Evolutionary conservation across 2,113 vertebrate genomes (phyloP).

Genomic region (Cebidichthys violaceus): DNA sequence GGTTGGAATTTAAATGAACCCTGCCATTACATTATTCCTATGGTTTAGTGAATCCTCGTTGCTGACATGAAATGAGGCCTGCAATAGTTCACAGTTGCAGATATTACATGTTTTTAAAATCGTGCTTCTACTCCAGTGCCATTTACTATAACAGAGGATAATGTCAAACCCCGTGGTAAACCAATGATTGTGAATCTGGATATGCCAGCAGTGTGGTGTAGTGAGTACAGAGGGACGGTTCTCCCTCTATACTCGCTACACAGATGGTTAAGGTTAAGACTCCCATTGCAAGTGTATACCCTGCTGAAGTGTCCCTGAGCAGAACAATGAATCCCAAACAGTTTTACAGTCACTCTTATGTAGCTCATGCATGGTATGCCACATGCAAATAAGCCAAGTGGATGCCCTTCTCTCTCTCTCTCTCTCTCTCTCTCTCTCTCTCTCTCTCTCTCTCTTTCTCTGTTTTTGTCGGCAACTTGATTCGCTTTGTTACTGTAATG

Average conservation of each 20-base stretch:
- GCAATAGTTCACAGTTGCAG: background rate
- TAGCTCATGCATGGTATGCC: background rate
- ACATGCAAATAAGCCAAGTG: background rate
- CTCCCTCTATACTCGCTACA: background rate
- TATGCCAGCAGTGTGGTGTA: slow-evolving; percentile 13
- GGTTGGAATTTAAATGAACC: background rate
- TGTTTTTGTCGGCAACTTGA: background rate
- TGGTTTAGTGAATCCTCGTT: background rate
- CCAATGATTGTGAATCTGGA: slow-evolving; percentile 15
- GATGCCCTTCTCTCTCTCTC: background rate
- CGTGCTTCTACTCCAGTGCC: background rate
- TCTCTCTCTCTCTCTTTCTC: background rate
- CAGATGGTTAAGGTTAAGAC: slow-evolving; percentile 11
- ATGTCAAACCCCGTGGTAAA: slow-evolving; percentile 19
- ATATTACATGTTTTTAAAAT: background rate
- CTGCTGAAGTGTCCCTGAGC: slow-evolving; percentile 7
- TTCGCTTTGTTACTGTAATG: slow-evolving; percentile 3
- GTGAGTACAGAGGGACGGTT: background rate
- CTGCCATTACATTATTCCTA: background rate
- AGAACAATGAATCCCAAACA: slow-evolving; percentile 1
- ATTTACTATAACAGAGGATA: slow-evolving; percentile 1
- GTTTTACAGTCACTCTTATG: background rate
- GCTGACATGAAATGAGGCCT: background rate
- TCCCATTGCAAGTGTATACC: background rate
- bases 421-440: background rate